Percentiles rank a stretch among this genome's conserved stretches.
Conservation (phyloP, 2,888 invertebrate genomes). For the Hydroisotoma schaefferi region DNA sequence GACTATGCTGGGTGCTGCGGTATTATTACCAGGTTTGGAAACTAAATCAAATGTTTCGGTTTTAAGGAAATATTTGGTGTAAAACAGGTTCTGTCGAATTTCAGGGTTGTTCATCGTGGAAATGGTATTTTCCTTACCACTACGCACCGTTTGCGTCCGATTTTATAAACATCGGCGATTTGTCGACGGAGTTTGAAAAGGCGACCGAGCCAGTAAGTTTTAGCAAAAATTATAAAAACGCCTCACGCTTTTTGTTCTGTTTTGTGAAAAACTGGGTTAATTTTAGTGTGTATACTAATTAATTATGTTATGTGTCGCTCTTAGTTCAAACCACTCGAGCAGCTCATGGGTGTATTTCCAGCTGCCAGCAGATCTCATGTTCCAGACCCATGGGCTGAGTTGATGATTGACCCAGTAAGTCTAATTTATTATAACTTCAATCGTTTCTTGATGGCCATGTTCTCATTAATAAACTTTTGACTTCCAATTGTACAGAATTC, state of each 20-base stretch:
- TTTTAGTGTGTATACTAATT: conserved; percentile 11
- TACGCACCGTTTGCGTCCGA: conserved; percentile 99
- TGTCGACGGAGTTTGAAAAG: conserved; percentile 81
- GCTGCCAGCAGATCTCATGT: conserved; percentile 93
- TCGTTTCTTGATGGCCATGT: background rate
- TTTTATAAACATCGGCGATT: conserved; percentile 83
- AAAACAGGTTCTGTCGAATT: background rate
- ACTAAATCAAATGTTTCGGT: background rate
- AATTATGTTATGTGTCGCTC: conserved; percentile 47
- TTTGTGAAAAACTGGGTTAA: background rate
- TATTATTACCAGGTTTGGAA: conserved; percentile 84
- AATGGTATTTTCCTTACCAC: conserved; percentile 99
- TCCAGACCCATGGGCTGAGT: conserved; percentile 83
- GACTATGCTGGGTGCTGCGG: conserved; percentile 95
- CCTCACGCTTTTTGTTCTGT: conserved; percentile 1
- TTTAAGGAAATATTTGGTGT: background rate
- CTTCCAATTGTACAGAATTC: conserved; percentile 65
- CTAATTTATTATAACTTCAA: conserved; percentile 1
- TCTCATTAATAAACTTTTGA: conserved; percentile 1
- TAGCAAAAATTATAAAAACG: too few relatives aligned
- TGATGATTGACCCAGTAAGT: conserved; percentile 87
- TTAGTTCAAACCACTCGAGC: conserved; percentile 93
- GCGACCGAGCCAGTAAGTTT: conserved; percentile 77
- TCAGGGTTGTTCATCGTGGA: conserved; percentile 95
- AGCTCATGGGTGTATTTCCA: conserved; percentile 99